A percentile compares a stretch with the other conserved stretches of the same genome.
Conservation (phyloP, 2,113 vertebrate species). For the Anoura caudifer region DNA sequence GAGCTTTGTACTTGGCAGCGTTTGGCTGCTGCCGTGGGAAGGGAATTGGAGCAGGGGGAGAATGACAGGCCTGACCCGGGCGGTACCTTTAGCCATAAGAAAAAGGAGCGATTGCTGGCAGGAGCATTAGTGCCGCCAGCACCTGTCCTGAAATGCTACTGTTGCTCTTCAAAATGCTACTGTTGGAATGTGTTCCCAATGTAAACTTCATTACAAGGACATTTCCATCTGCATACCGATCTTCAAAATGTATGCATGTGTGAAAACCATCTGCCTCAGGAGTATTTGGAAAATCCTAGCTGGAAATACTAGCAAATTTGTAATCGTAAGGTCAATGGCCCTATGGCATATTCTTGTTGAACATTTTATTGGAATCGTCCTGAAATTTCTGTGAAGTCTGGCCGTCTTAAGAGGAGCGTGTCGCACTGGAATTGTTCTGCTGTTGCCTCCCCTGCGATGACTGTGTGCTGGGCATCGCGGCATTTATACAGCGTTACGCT, state of each 20-base stretch:
- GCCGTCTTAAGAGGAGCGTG: not conserved
- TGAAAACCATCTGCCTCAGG: conserved; percentile 42
- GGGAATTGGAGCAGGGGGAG: not conserved
- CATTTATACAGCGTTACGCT: not conserved
- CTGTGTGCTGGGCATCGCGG: not conserved
- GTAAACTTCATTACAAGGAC: conserved; percentile 37
- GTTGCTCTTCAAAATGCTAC: not conserved
- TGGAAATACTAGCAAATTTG: conserved; percentile 34
- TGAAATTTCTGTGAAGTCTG: not conserved
- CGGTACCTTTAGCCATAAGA: not conserved
- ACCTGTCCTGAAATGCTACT: not conserved
- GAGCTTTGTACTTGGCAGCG: not conserved
- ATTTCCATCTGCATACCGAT: conserved; percentile 27
- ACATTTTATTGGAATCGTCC: not conserved
- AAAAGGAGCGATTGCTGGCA: not conserved
- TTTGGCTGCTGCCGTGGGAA: not conserved
- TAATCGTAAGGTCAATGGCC: conserved; percentile 15
- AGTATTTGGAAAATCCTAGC: conserved; percentile 30
- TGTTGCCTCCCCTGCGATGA: not conserved
- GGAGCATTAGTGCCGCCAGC: not conserved
- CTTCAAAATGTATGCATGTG: conserved; percentile 38
- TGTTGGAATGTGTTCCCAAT: not conserved
- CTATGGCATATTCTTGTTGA: not conserved
- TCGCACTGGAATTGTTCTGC: not conserved
- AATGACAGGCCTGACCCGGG: not conserved